A percentile compares a stretch with the other conserved stretches of the same genome.
Conservation (phyloP, 2,797 vertebrate genomes). For the Chanos chanos region DNA sequence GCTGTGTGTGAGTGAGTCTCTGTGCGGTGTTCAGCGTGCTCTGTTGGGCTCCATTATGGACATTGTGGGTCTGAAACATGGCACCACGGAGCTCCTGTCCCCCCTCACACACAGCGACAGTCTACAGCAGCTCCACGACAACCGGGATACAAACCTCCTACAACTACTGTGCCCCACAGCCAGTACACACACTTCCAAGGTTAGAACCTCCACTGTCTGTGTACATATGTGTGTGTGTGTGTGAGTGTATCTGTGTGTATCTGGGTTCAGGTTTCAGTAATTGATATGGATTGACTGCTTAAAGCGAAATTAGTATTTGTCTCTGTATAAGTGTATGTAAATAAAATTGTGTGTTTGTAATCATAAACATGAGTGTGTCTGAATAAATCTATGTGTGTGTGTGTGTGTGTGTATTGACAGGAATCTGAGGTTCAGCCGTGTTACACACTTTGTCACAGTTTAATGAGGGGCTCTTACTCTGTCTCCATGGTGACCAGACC, state of each 20-base stretch:
- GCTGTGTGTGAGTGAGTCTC: conserved; percentile 72
- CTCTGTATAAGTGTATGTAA: background rate
- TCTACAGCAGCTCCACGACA: conserved; percentile 49
- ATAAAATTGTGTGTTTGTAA: background rate
- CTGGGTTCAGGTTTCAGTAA: conserved; percentile 40
- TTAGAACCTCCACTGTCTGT: background rate
- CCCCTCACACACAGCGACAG: conserved; percentile 49
- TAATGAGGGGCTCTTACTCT: conserved; percentile 70
- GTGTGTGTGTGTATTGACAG: conserved; percentile 43
- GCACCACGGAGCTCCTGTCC: conserved; percentile 21
- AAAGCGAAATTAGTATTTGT: conserved; percentile 21
- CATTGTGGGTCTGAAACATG: conserved; percentile 68
- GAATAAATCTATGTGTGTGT: background rate
- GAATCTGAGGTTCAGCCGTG: conserved; percentile 58
- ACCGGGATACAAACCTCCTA: conserved; percentile 27
- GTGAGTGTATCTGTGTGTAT: conserved; percentile 8
- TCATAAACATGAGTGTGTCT: no score
- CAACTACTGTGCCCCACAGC: conserved; percentile 15
- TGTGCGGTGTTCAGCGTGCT: conserved; percentile 70
- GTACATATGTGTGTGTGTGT: background rate
- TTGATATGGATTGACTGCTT: conserved; percentile 46
- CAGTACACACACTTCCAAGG: background rate
- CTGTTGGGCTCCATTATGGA: conserved; percentile 78
- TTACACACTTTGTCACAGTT: conserved; percentile 80
- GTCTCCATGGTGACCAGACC: conserved; percentile 73